Conservation (phyloP, 2,797 vertebrate species). For the Megalops cyprinoides region DNA sequence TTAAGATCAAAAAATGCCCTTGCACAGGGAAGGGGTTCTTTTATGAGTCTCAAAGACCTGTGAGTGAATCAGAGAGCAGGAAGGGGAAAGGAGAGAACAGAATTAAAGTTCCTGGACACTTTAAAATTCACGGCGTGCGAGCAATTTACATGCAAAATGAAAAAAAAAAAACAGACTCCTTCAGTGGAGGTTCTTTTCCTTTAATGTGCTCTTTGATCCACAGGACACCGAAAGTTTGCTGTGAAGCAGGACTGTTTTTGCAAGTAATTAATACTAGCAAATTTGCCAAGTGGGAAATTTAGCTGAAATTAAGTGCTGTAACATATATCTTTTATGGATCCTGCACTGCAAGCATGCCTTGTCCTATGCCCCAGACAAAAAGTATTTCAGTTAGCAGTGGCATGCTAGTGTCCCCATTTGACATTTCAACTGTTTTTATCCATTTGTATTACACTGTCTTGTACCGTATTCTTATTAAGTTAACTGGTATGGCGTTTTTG, state of each 20-base stretch:
- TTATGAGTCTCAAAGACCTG: not conserved
- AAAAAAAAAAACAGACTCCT: not conserved
- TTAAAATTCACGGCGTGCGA: slow-evolving; percentile 15
- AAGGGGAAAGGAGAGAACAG: not conserved
- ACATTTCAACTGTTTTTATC: no score
- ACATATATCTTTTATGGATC: no score
- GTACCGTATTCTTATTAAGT: no score
- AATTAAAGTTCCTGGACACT: slow-evolving; percentile 7
- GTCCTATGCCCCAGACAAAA: no score
- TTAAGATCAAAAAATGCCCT: not conserved
- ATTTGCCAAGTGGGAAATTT: no score
- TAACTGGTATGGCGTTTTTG: no score
- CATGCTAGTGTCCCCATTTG: no score
- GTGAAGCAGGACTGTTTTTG: not conserved
- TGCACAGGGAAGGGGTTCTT: not conserved
- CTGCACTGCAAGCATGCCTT: no score
- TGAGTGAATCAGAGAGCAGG: not conserved
- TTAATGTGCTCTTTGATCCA: not conserved
- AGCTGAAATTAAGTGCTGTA: no score
- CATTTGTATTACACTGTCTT: no score
- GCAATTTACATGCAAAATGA: slow-evolving; percentile 12
- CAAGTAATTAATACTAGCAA: no score
- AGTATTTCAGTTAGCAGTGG: no score
- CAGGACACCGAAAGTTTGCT: not conserved
- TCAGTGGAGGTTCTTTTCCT: not conserved